These are phyloP conservation scores for Acropora tenuis DNA, from an alignment of 64 coral and sea anemone genomes.

Conservation along the genomic window DNA sequence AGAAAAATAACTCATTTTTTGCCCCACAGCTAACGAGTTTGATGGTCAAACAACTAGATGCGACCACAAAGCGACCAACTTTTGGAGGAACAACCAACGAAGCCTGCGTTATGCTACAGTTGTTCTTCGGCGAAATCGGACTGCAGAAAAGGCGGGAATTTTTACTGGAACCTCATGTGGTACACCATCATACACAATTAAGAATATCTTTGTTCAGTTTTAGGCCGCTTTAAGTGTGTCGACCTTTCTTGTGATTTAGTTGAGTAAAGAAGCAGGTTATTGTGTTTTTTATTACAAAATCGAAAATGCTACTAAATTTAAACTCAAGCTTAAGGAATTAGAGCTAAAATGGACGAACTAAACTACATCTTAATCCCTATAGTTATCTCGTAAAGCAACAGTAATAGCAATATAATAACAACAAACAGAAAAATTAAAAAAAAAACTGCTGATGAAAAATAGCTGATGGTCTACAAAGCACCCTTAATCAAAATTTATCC, in stretches of 20 bases:
- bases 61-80: slow-evolving; percentile 36
- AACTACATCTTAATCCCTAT: too few relatives aligned
- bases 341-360: too few relatives aligned
- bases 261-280: not conserved
- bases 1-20: not conserved
- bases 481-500: too few relatives aligned
- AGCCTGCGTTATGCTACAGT: slow-evolving; percentile 58
- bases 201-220: slow-evolving; percentile 52
- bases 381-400: too few relatives aligned
- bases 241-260: not conserved
- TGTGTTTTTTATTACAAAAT: too few relatives aligned
- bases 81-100: slow-evolving; percentile 23
- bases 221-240: not conserved
- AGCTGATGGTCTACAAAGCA: too few relatives aligned
- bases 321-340: too few relatives aligned
- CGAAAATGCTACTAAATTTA: too few relatives aligned
- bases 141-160: slow-evolving; percentile 68
- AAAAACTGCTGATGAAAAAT: too few relatives aligned
- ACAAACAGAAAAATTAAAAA: too few relatives aligned
- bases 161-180: slow-evolving; percentile 84
- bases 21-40: slow-evolving; percentile 53
- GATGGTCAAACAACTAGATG: slow-evolving; percentile 59
- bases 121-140: slow-evolving; percentile 47
- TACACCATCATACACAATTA: slow-evolving; percentile 66
- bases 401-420: too few relatives aligned